A percentile compares a stretch with the other conserved stretches of the same genome.
These are phyloP conservation scores for Carlito syrichta DNA, from an alignment of 2,113 vertebrate genomes.

Conservation along the genomic window DNA sequence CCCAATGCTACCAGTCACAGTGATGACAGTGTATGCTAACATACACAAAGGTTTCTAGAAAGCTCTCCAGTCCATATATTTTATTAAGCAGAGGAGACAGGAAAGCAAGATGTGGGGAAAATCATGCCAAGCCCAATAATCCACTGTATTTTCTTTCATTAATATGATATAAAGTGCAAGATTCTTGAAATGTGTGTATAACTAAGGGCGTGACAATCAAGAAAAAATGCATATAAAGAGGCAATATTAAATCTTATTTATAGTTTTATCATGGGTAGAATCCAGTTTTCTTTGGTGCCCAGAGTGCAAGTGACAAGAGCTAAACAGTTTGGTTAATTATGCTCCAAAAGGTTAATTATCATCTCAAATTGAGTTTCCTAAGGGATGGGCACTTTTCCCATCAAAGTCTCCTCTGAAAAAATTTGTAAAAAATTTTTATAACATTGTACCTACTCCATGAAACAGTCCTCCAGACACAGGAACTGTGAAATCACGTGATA, in stretches of 20 bases:
- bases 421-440: background rate
- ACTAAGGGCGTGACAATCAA: background rate
- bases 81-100: background rate
- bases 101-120: background rate
- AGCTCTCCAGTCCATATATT: background rate
- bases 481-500: background rate
- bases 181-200: slow-evolving; percentile 18
- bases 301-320: background rate
- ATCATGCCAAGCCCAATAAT: background rate
- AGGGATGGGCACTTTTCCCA: background rate
- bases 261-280: background rate
- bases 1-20: too few relatives aligned
- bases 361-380: slow-evolving; percentile 6
- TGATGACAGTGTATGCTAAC: background rate
- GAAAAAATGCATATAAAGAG: slow-evolving; percentile 12
- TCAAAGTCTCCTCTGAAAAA: background rate
- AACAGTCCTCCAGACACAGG: background rate
- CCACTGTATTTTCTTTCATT: background rate
- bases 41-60: background rate
- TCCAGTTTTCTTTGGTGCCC: background rate
- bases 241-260: background rate
- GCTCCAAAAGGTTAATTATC: slow-evolving; percentile 1
- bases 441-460: background rate
- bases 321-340: slow-evolving; percentile 4
- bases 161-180: background rate